Conservation (phyloP, 2,888 invertebrate species). For the Coelinius sp. region DNA sequence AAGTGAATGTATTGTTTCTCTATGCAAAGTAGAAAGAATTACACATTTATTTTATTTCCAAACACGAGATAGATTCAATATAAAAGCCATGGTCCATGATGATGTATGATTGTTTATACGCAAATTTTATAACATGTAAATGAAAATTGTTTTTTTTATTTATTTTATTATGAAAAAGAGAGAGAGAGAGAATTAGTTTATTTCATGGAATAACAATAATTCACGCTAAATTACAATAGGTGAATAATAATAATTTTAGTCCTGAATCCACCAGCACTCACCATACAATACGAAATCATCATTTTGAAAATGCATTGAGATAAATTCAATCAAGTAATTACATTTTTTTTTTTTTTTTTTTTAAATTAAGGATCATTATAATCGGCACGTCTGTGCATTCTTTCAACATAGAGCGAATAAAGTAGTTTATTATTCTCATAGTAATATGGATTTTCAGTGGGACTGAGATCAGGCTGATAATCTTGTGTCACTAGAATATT, state of each 20-base stretch:
- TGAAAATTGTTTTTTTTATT: too few species aligned
- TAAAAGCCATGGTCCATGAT: too few species aligned
- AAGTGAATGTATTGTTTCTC: too few species aligned
- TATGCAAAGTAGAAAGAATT: too few species aligned
- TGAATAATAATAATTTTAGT: not conserved
- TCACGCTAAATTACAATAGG: constrained; percentile 5
- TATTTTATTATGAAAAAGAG: not conserved
- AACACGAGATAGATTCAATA: too few species aligned
- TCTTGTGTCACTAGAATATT: constrained; percentile 62
- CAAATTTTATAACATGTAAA: too few species aligned
- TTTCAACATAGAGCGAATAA: constrained; percentile 87
- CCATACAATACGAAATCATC: not conserved
- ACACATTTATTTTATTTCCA: too few species aligned
- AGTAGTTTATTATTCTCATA: constrained; percentile 88
- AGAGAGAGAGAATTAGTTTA: not conserved
- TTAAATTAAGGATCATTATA: constrained; percentile 52
- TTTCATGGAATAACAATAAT: not conserved
- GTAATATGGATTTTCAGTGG: constrained; percentile 87
- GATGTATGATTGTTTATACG: too few species aligned
- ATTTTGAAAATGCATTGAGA: not conserved
- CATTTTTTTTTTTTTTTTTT: not conserved
- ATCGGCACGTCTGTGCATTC: constrained; percentile 76
- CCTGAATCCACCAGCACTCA: not conserved
- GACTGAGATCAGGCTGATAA: constrained; percentile 84
- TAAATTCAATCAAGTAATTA: not conserved